These are phyloP conservation scores for Podabrus alpinus DNA, from an alignment of 2,888 invertebrate genomes.

Conservation along the genomic window DNA sequence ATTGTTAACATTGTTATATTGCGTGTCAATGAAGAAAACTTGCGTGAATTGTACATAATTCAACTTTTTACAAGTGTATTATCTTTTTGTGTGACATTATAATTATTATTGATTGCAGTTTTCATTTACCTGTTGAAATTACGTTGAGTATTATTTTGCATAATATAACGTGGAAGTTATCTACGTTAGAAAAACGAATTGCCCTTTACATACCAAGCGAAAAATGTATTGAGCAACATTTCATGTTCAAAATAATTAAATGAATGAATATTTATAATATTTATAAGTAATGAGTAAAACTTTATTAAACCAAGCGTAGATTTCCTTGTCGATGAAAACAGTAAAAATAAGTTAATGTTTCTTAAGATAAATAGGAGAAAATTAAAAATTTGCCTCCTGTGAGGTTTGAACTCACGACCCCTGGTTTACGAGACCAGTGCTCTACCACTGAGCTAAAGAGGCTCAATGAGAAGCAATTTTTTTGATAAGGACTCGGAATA, in stretches of 20 bases:
- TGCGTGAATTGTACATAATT: not conserved
- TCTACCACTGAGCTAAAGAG: slow-evolving; percentile 84
- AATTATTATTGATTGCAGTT: slow-evolving; percentile 1
- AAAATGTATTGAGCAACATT: not conserved
- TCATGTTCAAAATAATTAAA: not conserved
- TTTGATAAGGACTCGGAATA: not conserved
- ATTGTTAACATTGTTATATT: not conserved
- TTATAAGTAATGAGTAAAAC: not conserved
- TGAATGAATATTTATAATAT: not conserved
- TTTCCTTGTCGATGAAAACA: not conserved
- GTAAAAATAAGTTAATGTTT: not conserved
- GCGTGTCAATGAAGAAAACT: not conserved
- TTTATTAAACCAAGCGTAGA: not conserved
- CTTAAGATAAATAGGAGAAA: not conserved
- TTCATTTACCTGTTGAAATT: slow-evolving; percentile 2
- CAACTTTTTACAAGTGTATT: not conserved
- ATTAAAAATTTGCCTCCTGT: slow-evolving; percentile 67
- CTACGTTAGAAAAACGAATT: not conserved
- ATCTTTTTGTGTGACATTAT: not conserved
- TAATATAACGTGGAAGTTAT: not conserved
- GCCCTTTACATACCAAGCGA: not conserved
- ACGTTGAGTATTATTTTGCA: not conserved
- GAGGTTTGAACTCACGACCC: slow-evolving; percentile 84
- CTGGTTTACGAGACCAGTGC: slow-evolving; percentile 85
- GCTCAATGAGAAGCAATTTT: slow-evolving; percentile 51